These are phyloP conservation scores for Megalops atlanticus DNA, from an alignment of 2,113 vertebrate genomes.

Conservation along the genomic window DNA sequence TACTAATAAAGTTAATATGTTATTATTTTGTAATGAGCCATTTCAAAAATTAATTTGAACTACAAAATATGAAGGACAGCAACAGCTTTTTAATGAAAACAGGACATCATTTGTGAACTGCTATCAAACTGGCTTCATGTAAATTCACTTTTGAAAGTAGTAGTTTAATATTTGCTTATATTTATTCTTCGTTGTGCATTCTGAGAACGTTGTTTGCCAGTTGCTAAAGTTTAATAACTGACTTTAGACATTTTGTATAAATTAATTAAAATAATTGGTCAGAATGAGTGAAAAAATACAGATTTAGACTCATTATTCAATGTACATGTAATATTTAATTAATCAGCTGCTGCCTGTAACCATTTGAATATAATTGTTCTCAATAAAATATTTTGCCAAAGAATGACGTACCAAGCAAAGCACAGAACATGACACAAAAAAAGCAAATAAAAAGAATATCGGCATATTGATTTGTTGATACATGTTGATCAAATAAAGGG, in stretches of 20 bases:
- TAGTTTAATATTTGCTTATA: neutral
- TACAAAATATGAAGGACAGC: neutral
- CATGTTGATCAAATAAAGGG: constrained; percentile 45
- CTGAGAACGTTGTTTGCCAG: neutral
- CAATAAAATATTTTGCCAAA: neutral
- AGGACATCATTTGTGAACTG: no score
- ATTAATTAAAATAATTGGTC: neutral
- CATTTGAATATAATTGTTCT: neutral
- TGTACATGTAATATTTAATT: neutral
- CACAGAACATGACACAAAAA: neutral
- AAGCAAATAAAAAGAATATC: constrained; percentile 22
- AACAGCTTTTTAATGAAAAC: neutral
- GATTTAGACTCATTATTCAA: neutral
- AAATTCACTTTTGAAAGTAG: neutral
- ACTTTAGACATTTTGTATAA: neutral
- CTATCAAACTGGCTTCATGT: no score
- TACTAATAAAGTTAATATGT: no score
- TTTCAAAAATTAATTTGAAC: no score
- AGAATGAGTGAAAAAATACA: neutral
- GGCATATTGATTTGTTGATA: constrained; percentile 56
- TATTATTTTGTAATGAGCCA: no score
- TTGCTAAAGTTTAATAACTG: neutral
- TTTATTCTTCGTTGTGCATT: neutral
- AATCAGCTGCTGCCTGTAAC: neutral
- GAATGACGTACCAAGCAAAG: neutral